Conservation (phyloP, 2,888 invertebrate species). For the Hetaerina titia region DNA sequence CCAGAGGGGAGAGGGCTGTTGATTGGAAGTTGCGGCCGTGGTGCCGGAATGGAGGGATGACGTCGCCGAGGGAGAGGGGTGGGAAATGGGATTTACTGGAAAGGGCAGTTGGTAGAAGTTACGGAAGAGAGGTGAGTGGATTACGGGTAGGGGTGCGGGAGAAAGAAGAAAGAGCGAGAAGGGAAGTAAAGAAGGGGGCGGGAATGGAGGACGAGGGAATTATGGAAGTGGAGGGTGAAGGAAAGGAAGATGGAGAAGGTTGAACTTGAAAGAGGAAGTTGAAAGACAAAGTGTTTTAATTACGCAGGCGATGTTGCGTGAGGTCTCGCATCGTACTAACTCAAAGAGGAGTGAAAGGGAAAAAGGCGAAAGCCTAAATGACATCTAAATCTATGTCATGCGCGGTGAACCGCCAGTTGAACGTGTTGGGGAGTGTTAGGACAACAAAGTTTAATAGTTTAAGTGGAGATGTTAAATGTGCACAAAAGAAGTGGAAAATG, state of each 20-base stretch:
- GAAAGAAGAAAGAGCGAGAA: neutral
- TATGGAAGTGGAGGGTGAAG: neutral
- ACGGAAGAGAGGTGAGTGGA: neutral
- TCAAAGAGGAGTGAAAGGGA: neutral
- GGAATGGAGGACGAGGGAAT: neutral
- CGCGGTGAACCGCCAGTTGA: too few species aligned
- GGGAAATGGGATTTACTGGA: constrained; percentile 5
- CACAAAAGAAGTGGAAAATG: too few species aligned
- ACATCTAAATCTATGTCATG: neutral
- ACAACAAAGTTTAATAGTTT: too few species aligned
- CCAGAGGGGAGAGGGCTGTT: neutral
- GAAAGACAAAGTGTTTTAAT: constrained; percentile 35
- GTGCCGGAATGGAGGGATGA: neutral
- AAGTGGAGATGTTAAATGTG: too few species aligned
- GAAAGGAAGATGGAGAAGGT: neutral
- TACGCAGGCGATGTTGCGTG: constrained; percentile 5
- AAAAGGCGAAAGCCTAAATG: neutral
- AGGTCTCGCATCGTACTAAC: neutral
- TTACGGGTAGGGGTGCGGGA: neutral
- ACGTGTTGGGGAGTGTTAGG: too few species aligned
- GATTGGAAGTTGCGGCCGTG: constrained; percentile 30
- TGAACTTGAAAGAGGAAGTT: neutral
- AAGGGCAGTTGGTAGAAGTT: constrained; percentile 16
- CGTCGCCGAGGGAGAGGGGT: neutral
- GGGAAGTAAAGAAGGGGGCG: neutral